Evolutionary conservation across 1,140 invertebrate genomes (phyloP).

Genomic region (Diachasma alloeum): DNA sequence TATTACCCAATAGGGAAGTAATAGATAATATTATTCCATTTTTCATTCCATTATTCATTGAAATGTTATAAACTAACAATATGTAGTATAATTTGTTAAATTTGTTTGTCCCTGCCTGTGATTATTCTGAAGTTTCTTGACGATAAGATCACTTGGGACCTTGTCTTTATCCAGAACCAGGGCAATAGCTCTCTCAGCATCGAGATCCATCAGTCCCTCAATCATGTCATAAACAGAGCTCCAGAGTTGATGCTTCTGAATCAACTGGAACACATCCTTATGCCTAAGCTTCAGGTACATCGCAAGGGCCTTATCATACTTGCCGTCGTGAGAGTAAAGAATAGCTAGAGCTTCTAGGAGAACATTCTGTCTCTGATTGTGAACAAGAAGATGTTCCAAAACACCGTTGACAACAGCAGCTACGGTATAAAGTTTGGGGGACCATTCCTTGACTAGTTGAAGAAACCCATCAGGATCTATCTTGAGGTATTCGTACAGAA

Average conservation of each 20-base stretch:
- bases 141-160: conserved; percentile 82
- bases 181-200: conserved; percentile 82
- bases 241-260: conserved; percentile 84
- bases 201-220: conserved; percentile 88
- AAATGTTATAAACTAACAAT: too few species aligned
- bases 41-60: too few species aligned
- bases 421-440: conserved; percentile 85
- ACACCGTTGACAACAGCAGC: conserved; percentile 86
- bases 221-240: conserved; percentile 87
- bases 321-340: conserved; percentile 88
- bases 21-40: too few species aligned
- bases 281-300: conserved; percentile 90
- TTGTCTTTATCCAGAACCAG: conserved; percentile 85
- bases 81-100: too few species aligned
- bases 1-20: too few species aligned
- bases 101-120: too few species aligned
- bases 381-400: conserved; percentile 75
- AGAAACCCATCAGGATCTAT: conserved; percentile 88
- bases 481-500: conserved; percentile 92
- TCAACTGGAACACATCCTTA: conserved; percentile 88
- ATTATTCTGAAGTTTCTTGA: conserved; percentile 81
- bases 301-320: conserved; percentile 91
- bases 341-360: conserved; percentile 90
- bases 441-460: conserved; percentile 89
- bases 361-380: conserved; percentile 75